Base-by-base conservation (phyloP, 2,113 vertebrate genomes). In the Semnopithecus entellus region DNA sequence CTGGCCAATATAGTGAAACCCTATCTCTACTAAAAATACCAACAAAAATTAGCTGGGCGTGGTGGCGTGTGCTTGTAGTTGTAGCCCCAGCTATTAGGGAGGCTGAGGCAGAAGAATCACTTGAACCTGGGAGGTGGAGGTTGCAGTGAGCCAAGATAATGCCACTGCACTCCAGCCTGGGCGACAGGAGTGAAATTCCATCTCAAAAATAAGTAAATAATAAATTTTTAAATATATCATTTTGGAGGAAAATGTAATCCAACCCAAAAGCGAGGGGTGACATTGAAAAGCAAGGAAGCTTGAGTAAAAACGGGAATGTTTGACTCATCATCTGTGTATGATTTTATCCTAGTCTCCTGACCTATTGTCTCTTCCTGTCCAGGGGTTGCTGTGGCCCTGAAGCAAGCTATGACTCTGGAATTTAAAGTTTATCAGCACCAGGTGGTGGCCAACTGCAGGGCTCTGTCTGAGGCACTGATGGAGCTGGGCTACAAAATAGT, bases 371-470 rank as follows among this genome's bases (percentile, higher is more conserved):
- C 83, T 88, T 82, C 43, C 73, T 81, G 13, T 55, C 0, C 94
- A 99, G 99, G 99, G 84, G 99, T 99, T 0, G 99, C 99, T 0
- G 99, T 99, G 10, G 99, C 99, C 0, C 98, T 99, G 97, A 99
- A 98, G 90, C 99, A 99, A 98, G 99, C 99, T 93, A 98, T 99
- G 98, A 99, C 99, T 0, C 98, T 99, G 0, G 99, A 99, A 97
- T 99, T 99, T 82, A 99, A 98, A 95, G 95, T 98, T 16, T 99
- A 99, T 89, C 99, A 99, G 98, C 76, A 83, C 79, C 99, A 99
- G 98, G 99, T 99, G 96, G 98, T 99, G 0, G 97, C 98, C 4
- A 99, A 99, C 97, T 99, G 99, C 98, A 99, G 89, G 93, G 98
- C 98, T 2, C 91, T 99, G 22, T 98, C 99, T 0, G 96, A 90